phyloP scores from a whole-genome alignment of 2,797 vertebrate species.

The Chaetophractus vellerosus region DNA sequence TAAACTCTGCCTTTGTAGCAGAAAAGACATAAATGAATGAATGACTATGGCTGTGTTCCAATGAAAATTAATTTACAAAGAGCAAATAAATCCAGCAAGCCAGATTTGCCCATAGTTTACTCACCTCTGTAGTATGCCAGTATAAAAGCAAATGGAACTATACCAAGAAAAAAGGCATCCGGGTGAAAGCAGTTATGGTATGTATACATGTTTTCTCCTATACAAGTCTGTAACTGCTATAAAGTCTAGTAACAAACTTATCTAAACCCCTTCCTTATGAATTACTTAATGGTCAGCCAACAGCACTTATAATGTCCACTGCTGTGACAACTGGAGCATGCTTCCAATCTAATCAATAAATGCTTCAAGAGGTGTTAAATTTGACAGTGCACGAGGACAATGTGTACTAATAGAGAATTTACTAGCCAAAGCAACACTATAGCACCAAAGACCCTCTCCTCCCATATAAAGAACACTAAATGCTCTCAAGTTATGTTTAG shows the following conservation, averaged over 20 bases:
- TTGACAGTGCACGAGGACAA: not conserved
- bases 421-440: not conserved
- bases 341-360: constrained; percentile 8
- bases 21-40: constrained; percentile 38
- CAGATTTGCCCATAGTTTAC: not conserved
- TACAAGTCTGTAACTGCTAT: not conserved
- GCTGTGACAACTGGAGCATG: not conserved
- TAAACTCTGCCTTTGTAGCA: not conserved
- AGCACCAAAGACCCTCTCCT: not conserved
- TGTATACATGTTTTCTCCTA: not conserved
- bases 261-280: constrained; percentile 18
- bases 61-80: not conserved
- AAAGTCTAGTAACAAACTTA: constrained; percentile 9
- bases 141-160: constrained; percentile 33
- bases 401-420: not conserved
- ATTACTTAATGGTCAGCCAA: not conserved
- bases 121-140: not conserved
- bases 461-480: not conserved
- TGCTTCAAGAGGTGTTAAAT: constrained; percentile 42
- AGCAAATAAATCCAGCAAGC: not conserved
- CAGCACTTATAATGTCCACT: not conserved
- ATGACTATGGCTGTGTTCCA: not conserved
- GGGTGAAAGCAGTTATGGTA: constrained; percentile 19
- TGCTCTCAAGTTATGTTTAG: constrained; percentile 10
- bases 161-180: not conserved